phyloP scores from a whole-genome alignment of 1,140 invertebrate species.

The Nephila pilipes region DNA sequence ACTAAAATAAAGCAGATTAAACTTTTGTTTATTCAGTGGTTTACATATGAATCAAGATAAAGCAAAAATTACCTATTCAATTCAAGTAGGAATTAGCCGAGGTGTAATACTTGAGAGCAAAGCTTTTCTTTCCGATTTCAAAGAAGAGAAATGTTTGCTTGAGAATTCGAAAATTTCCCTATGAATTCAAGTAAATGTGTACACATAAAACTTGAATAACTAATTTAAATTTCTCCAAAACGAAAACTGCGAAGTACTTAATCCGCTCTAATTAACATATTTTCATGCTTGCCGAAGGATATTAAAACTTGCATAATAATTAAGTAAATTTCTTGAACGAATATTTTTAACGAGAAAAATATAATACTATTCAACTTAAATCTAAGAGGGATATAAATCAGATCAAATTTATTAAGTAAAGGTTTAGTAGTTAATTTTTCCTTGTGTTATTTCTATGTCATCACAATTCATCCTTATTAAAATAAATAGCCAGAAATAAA shows the following conservation, averaged over 20 bases:
- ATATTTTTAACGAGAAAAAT: neutral
- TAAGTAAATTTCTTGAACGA: neutral
- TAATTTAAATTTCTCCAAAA: conserved; percentile 40
- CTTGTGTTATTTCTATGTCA: too few species aligned
- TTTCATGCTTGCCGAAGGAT: conserved; percentile 9
- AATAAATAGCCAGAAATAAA: too few species aligned
- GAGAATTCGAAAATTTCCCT: conserved; percentile 9
- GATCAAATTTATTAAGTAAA: neutral
- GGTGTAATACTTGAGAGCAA: neutral
- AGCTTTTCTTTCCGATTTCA: neutral
- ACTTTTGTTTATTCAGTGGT: neutral
- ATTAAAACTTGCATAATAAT: conserved; percentile 26
- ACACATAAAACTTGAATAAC: conserved; percentile 32
- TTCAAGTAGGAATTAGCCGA: neutral
- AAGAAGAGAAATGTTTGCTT: neutral
- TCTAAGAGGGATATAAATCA: neutral
- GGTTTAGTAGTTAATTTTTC: neutral
- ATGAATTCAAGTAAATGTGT: neutral
- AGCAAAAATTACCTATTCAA: neutral
- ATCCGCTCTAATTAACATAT: conserved; percentile 37
- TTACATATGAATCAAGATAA: neutral
- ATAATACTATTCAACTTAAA: conserved; percentile 28
- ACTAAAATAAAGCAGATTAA: neutral
- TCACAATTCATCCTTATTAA: too few species aligned
- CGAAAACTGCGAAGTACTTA: conserved; percentile 8